Base-by-base conservation (phyloP, 2,113 vertebrate genomes). In the Microtus ochrogaster region DNA sequence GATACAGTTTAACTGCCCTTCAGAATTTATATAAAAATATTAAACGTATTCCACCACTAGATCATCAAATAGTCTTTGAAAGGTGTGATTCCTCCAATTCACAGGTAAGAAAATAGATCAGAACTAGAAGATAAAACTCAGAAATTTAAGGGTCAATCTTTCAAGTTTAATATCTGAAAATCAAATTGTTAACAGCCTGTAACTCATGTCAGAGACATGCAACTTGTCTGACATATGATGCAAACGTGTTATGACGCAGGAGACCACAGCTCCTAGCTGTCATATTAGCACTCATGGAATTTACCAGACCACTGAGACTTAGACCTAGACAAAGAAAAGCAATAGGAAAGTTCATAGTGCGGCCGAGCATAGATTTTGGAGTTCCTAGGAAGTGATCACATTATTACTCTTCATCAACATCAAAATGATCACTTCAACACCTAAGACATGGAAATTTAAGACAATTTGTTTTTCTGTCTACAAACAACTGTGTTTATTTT, bases 171-270 rank as follows among this genome's bases (percentile, higher is more conserved):
- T 65, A 79, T 77, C 33, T 76, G 19, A 7, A 58, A 6, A 22
- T 26, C 13, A 39, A 73, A 7, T 70, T 14, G 6, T 81, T 58
- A 81, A 21, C 63, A 14, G 21, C 49, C 8, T 36, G 39, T 84
- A 63, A n/a, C 3, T n/a, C 2, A 2, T 83, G 1, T 52, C 8
- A 88, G 7, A n/a, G 5, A 41, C 30, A 3, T 47, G 1, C 21
- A 79, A 89, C 6, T n/a, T 55, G 0, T 66, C 24, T 28, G 4
- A 0, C 36, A 49, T 3, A 9, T 3, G 5, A 81, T 55, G 39
- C 47, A 87, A 9, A 73, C 1, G 70, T 91, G 14, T 49, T 1
- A 49, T 79, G 22, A 47, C 0, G 28, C 89, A 22, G 1, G 8
- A 0, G 12, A 58, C 21, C 52, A 58, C 21, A 82, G 52, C 36